A percentile compares a stretch with the other conserved stretches of the same genome.
Conservation (phyloP, 2,888 invertebrate species). For the Kryphioiulus occultus region DNA sequence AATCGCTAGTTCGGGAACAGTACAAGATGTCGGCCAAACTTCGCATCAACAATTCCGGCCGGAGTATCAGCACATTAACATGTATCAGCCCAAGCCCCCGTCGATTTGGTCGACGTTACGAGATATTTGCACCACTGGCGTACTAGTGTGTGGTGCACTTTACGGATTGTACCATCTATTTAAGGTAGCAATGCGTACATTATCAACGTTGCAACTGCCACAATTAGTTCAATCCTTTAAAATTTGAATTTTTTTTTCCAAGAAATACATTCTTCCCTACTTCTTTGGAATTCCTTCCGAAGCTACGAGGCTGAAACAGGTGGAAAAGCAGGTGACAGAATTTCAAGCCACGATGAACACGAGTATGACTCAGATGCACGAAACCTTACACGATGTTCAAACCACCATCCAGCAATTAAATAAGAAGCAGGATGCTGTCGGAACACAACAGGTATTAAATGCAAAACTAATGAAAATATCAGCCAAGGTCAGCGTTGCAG, state of each 20-base stretch:
- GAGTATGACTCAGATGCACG: neutral
- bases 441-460: conserved; percentile 13
- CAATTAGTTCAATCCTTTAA: neutral
- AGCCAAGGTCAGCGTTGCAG: neutral
- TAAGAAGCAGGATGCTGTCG: conserved; percentile 41
- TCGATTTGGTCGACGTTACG: neutral
- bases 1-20: neutral
- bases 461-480: neutral
- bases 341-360: neutral
- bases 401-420: conserved; percentile 20
- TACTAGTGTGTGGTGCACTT: conserved; percentile 14
- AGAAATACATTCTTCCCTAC: conserved; percentile 48
- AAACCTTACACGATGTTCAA: conserved; percentile 36
- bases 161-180: conserved; percentile 45
- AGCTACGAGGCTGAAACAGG: neutral
- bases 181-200: neutral
- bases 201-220: neutral
- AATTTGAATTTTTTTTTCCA: neutral
- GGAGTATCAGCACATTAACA: neutral
- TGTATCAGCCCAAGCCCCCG: neutral
- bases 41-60: neutral
- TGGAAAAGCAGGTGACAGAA: neutral
- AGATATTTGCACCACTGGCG: conserved; percentile 28
- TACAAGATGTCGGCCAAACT: neutral
- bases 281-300: conserved; percentile 42